Base-by-base conservation (phyloP, 2,113 vertebrate species). In the Nesoenas mayeri region DNA sequence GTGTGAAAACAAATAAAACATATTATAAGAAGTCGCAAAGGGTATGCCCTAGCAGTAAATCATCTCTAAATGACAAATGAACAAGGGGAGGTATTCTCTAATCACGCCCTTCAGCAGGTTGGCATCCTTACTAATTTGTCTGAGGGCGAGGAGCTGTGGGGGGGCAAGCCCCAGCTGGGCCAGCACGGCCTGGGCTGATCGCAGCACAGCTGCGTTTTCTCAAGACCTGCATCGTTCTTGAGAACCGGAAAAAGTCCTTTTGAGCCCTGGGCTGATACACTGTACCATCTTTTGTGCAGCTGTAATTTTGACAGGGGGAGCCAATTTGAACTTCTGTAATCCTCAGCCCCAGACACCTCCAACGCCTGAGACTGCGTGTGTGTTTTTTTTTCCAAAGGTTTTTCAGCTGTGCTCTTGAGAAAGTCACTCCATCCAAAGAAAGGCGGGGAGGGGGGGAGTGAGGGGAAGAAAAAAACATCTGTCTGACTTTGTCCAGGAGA, bases 251-350 rank as follows among this genome's bases (percentile, higher is more conserved):
- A 97, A 95, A 97, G 97, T 97, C 96, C 95, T 97, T 95, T 91
- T 91, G 97, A 98, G 97, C 94, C 94, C 92, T 93, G 96, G 95
- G 94, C 95, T 94, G 97, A 97, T 98, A 93, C 7, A 62, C 91
- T 90, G 97, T 98, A 98, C 98, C 98, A 98, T 98, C 98, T 98
- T 98, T 97, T 91, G 86, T 94, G 97, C 98, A 98, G 98, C 98
- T 98, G 98, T 97, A 96, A 97, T 96, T 98, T 95, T 98, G 96
- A 97, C 96, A 96, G 84, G 93, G 92, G 83, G 85, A 97, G 96
- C 97, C 53, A 95, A 96, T 96, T 97, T 97, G 96, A 98, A 98
- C 95, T 97, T 98, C 97, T 97, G 95, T 98, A 98, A 98, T 98
- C 97, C 97, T 97, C 97, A 96, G 96, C 96, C 95, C 96, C 97